Evolutionary conservation across 2,113 vertebrate genomes (phyloP).

Genomic region (Hassar affinis): DNA sequence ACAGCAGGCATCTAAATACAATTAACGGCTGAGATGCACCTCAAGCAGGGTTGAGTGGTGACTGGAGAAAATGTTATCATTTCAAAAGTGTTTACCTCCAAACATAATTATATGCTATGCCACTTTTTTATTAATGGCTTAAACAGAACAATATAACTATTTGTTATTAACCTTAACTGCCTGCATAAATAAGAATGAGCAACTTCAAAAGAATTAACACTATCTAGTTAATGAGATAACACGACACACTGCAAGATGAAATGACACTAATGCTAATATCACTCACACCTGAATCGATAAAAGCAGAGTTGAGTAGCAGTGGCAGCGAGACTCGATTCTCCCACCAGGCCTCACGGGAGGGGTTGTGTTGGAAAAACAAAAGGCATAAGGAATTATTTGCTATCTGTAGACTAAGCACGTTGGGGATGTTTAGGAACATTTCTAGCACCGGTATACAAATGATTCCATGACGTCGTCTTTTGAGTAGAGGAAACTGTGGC

Average conservation of each 20-base stretch:
- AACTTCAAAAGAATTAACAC: background rate
- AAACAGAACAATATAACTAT: background rate
- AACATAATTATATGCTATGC: background rate
- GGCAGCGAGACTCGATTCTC: conserved; percentile 6
- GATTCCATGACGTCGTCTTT: conserved; percentile 68
- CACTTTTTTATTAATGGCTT: background rate
- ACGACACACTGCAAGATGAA: background rate
- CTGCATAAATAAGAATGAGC: background rate
- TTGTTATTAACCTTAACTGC: background rate
- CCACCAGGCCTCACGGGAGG: conserved; percentile 26
- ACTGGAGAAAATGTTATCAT: background rate
- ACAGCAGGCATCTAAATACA: conserved; percentile 3
- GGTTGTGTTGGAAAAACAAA: conserved; percentile 22
- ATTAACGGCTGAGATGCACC: background rate
- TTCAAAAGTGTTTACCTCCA: background rate
- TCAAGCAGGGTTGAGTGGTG: conserved; percentile 11
- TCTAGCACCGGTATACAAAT: conserved; percentile 56
- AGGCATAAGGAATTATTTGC: conserved; percentile 53
- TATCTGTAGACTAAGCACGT: conserved; percentile 67
- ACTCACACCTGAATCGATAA: conserved; percentile 28
- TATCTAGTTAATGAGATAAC: background rate
- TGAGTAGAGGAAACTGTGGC: conserved; percentile 69
- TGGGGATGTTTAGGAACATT: conserved; percentile 59
- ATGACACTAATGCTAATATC: background rate
- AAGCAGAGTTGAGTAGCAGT: conserved; percentile 27